A percentile compares a stretch with the other conserved stretches of the same genome.
Evolutionary conservation across 2,888 invertebrate genomes (phyloP).

Genomic region (Drosophila colorata): DNA sequence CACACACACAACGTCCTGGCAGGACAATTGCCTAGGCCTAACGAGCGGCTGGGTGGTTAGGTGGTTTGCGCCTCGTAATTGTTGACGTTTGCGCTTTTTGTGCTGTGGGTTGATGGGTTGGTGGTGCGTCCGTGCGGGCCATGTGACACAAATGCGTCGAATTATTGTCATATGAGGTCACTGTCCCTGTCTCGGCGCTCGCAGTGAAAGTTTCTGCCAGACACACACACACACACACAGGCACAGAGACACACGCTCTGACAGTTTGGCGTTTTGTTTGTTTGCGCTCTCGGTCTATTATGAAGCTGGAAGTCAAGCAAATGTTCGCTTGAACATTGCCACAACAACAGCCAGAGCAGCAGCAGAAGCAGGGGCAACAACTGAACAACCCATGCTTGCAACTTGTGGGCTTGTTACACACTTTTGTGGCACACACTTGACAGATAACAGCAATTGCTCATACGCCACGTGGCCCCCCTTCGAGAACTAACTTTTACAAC

Average conservation of each 20-base stretch:
- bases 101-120: slow-evolving; percentile 20
- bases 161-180: slow-evolving; percentile 81
- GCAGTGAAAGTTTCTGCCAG: slow-evolving; percentile 70
- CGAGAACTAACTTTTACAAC: slow-evolving; percentile 18
- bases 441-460: slow-evolving; percentile 41
- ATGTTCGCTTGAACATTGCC: slow-evolving; percentile 51
- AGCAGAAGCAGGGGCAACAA: slow-evolving; percentile 6
- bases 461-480: slow-evolving; percentile 34
- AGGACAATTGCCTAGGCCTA: slow-evolving; percentile 66
- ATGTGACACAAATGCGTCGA: slow-evolving; percentile 80
- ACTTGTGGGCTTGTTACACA: slow-evolving; percentile 53
- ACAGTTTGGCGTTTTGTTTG: slow-evolving; percentile 31
- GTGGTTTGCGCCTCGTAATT: slow-evolving; percentile 57
- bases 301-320: slow-evolving; percentile 65
- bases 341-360: slow-evolving; percentile 22
- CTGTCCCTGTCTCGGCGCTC: slow-evolving; percentile 64
- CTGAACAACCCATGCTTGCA: slow-evolving; percentile 17
- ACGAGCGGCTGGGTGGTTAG: slow-evolving; percentile 10
- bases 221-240: slow-evolving; percentile 13
- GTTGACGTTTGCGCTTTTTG: slow-evolving; percentile 79
- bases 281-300: slow-evolving; percentile 40
- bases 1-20: slow-evolving; percentile 31
- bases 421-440: slow-evolving; percentile 34
- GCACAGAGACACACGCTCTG: slow-evolving; percentile 16
- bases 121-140: slow-evolving; percentile 12